Base-by-base conservation (phyloP, 2,888 invertebrate species). In the Zygogramma bicolorata region DNA sequence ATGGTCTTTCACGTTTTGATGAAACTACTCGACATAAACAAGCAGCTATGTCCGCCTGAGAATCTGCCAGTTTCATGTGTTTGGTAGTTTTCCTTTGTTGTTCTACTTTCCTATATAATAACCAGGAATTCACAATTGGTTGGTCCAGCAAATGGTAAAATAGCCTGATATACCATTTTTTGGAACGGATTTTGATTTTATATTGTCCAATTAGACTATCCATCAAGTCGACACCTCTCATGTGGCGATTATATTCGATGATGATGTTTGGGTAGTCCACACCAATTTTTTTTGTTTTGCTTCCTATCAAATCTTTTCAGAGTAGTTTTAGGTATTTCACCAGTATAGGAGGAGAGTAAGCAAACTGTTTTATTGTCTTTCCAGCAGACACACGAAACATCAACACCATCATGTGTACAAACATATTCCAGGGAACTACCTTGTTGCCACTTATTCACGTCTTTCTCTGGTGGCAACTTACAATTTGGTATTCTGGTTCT, bases 321-420 rank as follows among this genome's bases (percentile, higher is more conserved):
- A 53, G 53, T 53, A 53, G 53, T 53, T 53, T 53, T 18, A 15
- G 53, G 53, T 53, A 53, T 53, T 53, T 53, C 15, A 53, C 53
- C 53, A 53, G 53, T 53, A 53, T 53, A 53, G 53, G 53, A 53
- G 18, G 53, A 53, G 53, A 53, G 15, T 53, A 53, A 3, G 53
- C 53, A 53, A 53, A 53, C 53, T 53, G 53, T 53, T 53, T 59
- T 29, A 29, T 59, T 59, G 7, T 59, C 29, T 59, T 57, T 57
- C 57, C 57, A 57, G 59, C 29, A 13, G 59, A 59, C 29, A 29
- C 59, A 59, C 1, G 25, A 59, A 31, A 29, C 31, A n/a, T 59
- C 59, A 59, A 59, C 59, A 29, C 57, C 57, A 57, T 25, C 57
- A 57, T 57, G 57, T 22, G 25, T 57, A 57, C 57, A 57, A 22